Percentiles rank a stretch among this genome's conserved stretches.
These are phyloP conservation scores for Heliconius sara DNA, from an alignment of 2,888 invertebrate genomes.

Conservation along the genomic window DNA sequence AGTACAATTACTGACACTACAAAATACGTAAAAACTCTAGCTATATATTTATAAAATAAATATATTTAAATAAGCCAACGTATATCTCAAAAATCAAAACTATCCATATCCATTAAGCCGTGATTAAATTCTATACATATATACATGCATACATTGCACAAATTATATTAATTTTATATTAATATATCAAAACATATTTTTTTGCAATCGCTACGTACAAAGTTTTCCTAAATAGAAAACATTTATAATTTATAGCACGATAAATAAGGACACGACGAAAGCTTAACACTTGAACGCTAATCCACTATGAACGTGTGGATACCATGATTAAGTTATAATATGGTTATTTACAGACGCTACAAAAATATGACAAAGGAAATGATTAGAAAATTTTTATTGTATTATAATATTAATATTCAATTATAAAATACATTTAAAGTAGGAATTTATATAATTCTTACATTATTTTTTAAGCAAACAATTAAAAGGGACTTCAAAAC, in stretches of 20 bases:
- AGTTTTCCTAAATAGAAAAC: slow-evolving; percentile 6
- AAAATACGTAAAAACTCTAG: neutral
- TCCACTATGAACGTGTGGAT: neutral
- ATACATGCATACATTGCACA: slow-evolving; percentile 8
- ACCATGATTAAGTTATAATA: neutral
- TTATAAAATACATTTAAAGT: slow-evolving; percentile 4
- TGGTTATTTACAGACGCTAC: slow-evolving; percentile 9
- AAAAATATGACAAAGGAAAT: neutral
- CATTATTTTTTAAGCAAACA: neutral
- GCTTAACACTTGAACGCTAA: slow-evolving; percentile 13
- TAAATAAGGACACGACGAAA: slow-evolving; percentile 21
- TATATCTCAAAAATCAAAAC: neutral
- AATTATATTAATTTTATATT: neutral
- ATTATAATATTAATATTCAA: neutral
- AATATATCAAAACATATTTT: neutral
- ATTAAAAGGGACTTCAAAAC: neutral
- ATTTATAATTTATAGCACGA: slow-evolving; percentile 16
- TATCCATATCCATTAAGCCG: neutral
- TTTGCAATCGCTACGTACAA: neutral
- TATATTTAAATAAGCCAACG: neutral
- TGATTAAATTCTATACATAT: neutral
- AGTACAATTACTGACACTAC: neutral
- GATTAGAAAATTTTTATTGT: neutral
- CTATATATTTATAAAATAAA: neutral
- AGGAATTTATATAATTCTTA: neutral